phyloP scores from a whole-genome alignment of 2,113 vertebrate species.

The Oncorhynchus gorbuscha region DNA sequence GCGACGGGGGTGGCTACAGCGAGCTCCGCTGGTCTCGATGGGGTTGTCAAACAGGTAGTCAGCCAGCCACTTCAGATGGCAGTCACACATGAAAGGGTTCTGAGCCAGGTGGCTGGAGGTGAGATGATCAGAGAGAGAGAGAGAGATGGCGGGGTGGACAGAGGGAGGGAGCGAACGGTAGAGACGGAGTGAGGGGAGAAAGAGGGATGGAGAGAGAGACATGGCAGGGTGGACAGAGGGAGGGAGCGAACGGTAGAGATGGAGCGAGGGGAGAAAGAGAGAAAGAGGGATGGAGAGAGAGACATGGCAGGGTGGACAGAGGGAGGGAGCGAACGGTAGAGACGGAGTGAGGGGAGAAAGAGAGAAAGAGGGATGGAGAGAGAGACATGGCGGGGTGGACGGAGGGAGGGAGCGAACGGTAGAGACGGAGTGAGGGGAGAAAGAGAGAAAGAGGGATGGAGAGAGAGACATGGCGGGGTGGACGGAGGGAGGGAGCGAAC shows the following conservation, averaged over 20 bases:
- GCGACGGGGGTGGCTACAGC: constrained; percentile 94
- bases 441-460: too few species aligned
- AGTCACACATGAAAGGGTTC: constrained; percentile 99
- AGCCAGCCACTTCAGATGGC: constrained; percentile 98
- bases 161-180: background rate
- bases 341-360: too few species aligned
- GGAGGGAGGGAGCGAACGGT: too few species aligned
- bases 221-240: background rate
- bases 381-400: too few species aligned
- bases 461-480: too few species aligned
- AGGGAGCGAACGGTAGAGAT: background rate
- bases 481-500: too few species aligned
- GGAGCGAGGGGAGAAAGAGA: background rate
- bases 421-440: too few species aligned
- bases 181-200: too few species aligned
- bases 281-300: background rate
- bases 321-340: too few species aligned
- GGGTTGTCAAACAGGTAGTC: constrained; percentile 99
- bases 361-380: too few species aligned
- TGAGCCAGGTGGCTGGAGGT: constrained; percentile 91
- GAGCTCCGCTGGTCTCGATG: constrained; percentile 96
- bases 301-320: too few species aligned
- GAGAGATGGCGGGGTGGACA: background rate
- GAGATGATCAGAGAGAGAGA: constrained; percentile 45
- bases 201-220: background rate